Base-by-base conservation (phyloP, 2,797 vertebrate species). In the Fratercula arctica region DNA sequence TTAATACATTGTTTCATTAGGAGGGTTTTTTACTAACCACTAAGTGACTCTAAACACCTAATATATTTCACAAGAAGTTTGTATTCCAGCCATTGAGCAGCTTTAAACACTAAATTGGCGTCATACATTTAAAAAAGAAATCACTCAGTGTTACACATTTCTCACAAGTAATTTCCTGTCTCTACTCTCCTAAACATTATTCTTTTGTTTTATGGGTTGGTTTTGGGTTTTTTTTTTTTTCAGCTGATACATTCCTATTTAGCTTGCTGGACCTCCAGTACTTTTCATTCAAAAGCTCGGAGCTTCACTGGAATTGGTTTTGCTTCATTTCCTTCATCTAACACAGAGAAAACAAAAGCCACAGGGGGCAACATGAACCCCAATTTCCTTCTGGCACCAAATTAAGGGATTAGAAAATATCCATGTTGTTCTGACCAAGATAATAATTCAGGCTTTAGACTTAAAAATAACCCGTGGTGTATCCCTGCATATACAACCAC, bases 1-100 rank as follows among this genome's bases (percentile, higher is more conserved):
- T 97, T 97, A 97, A 96, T 97, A 96, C 87, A 92, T 93, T 91
- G 80, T 96, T 92, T 96, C 95, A 95, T 97, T 96, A 97, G 87
- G 67, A 93, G 43, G 56, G 37, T 61, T 95, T 96, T 96, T 95
- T 96, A 96, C 87, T 95, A 92, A 96, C 93, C 77, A 84, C 87
- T 90, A 64, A 97, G 90, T 96, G 96, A 95, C 97, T 96, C 81
- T 96, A 96, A 97, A 97, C 91, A 96, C 78, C 93, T 96, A 92
- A 91, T 97, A 96, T 96, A 97, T 95, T 98, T 97, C 96, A 95
- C 68, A 91, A 96, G 81, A 93, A 95, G 85, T 95, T 97, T 95
- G 74, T 95, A 87, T 97, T 82, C 74, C 72, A 82, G 82, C 85
- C 92, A 95, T 94, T 91, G 96, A 97, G 78, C 68, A 72, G 87